Evolutionary conservation across 2,797 vertebrate species (phyloP), one percentile per base, ranked within the genome.

Genomic region (Leucoraja ocellata): DNA sequence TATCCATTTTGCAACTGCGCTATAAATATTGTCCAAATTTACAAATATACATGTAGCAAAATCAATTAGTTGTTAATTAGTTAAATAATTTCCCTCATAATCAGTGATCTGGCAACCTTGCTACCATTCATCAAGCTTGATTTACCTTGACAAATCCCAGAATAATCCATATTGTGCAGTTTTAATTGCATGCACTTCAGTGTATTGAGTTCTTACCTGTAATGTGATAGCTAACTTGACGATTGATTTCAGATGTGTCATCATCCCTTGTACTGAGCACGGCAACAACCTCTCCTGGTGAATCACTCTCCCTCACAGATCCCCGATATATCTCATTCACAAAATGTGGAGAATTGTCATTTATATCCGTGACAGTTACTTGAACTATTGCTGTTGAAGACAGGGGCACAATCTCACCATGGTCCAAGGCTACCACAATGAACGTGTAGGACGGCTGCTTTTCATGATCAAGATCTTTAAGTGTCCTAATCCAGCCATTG

Each of bases 221-320:
- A 95, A 99, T 99, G 94, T 99, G 98, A 95, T 98, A 99, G 97
- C 97, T 99, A 96, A 99, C 98, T 97, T 99, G 99, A 25, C 97
- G 97, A 95, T 99, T 99, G 68, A 97, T 93, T 61, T 97, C 97
- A 0, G 98, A 98, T 0, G 97, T 98, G 95, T 99, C 99, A 88
- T 97, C 96, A 94, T 99, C 99, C 96, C 96, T 97, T 0, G 98
- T 99, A 96, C 98, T 98, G 93, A 99, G 97, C 71, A 99, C 97
- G 1, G 98, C 98, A 83, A 99, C 98, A 58, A 99, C 99, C 94
- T 99, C 98, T 0, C 99, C 99, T 0, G 98, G 99, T 0, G 98
- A 97, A 94, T 98, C 98, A 0, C 98, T 99, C 94, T 99, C 99
- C 93, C 97, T 97, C 94, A 99, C 97, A 0, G 96, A 97, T 14